These are phyloP conservation scores for Montifringilla adamsi DNA, from an alignment of 2,113 vertebrate genomes.

Conservation along the genomic window DNA sequence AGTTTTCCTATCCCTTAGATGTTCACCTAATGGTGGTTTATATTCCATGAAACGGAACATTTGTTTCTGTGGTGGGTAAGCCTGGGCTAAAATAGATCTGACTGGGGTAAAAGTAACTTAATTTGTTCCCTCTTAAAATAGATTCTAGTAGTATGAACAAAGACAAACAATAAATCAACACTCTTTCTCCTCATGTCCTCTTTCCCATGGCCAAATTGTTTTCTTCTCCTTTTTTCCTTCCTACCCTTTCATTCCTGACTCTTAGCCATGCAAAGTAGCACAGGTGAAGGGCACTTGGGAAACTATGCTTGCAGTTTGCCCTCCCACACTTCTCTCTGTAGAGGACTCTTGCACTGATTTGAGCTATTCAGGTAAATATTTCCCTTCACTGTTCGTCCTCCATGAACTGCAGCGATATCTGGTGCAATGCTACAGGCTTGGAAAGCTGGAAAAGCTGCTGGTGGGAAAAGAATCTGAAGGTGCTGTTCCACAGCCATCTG, in stretches of 20 bases:
- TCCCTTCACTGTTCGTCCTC: neutral
- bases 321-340: neutral
- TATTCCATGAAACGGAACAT: neutral
- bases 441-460: neutral
- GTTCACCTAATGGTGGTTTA: neutral
- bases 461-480: neutral
- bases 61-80: neutral
- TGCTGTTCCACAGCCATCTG: neutral
- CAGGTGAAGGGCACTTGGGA: fast-evolving
- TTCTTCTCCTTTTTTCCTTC: neutral
- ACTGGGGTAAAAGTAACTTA: neutral
- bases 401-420: neutral
- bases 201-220: neutral
- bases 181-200: neutral
- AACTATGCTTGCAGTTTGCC: neutral
- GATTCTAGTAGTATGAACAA: neutral
- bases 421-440: neutral
- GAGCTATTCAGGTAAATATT: neutral
- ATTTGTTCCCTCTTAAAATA: neutral
- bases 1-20: neutral
- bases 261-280: neutral
- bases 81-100: neutral
- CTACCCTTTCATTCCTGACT: neutral
- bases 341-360: neutral
- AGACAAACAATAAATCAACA: neutral